Base-by-base conservation (phyloP, 2,888 invertebrate species). In the Philopedon plagiatum region DNA sequence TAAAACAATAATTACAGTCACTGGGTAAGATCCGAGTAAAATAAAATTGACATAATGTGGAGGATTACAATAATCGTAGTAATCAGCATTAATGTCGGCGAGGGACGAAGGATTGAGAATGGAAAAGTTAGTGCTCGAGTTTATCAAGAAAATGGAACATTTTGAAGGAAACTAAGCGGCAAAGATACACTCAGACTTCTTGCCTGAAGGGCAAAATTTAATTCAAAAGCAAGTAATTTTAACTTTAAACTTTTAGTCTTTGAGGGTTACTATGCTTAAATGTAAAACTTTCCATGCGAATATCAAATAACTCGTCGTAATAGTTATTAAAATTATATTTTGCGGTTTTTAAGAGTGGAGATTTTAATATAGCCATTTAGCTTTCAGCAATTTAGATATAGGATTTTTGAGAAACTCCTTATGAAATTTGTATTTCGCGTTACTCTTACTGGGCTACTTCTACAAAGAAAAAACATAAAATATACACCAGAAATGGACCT, bases 1-100 rank as follows among this genome's bases (percentile, higher is more conserved):
- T 15, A 51, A 26, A 29, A 8, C 29, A 29, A 54, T 32, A 29
- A 29, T 46, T 46, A 4, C 8, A 19, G 18, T 44, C 5, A 23
- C 18, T 23, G 3, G 8, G 26, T 15, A 29, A 29, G 29, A 2
- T 29, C n/a, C 37, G 19, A 5, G 15, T 11, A 46, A 56, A 41
- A 46, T 23, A 49, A 63, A 63, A 63, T 64, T 58, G 66, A 67
- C 69, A 62, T 69, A 69, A 69, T 56, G 56, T 62, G 29, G 41
- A 29, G 34, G 39, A 63, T 69, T 62, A 62, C 39, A 56, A 56
- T 62, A 56, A 69, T 69, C 39, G 56, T 34, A 26, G 62, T 62
- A 62, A 69, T 69, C 54, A 69, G 39, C 56, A 56, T 62, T 56
- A 56, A 54, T 54, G 54, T 44, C 41, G 62, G 34, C 60, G 41